These are phyloP conservation scores for Ophion slaviceki DNA, from an alignment of 2,888 invertebrate species.

Conservation along the genomic window DNA sequence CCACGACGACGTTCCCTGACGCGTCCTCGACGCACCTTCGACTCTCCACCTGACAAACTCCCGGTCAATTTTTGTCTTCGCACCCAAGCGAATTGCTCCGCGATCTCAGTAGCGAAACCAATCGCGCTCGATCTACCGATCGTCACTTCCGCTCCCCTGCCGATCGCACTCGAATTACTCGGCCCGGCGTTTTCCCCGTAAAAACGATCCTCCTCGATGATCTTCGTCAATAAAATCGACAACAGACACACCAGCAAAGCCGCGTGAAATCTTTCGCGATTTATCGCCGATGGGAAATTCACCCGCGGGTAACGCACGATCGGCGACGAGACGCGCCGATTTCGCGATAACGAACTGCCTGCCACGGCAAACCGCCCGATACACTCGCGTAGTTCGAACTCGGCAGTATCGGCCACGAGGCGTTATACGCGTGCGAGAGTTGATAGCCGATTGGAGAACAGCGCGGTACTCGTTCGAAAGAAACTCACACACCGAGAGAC, in stretches of 20 bases:
- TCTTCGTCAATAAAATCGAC: conserved; percentile 53
- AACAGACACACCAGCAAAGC: conserved; percentile 48
- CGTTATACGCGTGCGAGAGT: neutral
- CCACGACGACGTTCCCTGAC: conserved; percentile 14
- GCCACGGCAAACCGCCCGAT: conserved; percentile 12
- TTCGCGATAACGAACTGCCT: conserved; percentile 18
- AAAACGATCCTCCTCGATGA: neutral
- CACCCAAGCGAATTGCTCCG: too few species aligned
- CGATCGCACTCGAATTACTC: too few species aligned
- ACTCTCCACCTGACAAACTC: neutral
- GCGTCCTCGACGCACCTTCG: neutral
- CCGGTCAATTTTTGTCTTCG: neutral
- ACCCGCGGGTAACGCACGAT: neutral
- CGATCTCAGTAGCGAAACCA: too few species aligned
- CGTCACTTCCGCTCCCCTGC: too few species aligned
- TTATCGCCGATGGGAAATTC: neutral
- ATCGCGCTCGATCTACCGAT: too few species aligned
- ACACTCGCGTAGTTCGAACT: neutral
- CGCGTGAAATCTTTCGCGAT: neutral
- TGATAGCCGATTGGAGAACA: conserved; percentile 2
- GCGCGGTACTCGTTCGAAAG: conserved; percentile 13
- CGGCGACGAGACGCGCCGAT: conserved; percentile 44
- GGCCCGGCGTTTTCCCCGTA: too few species aligned
- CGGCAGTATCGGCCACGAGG: neutral
- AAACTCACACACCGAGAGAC: neutral